A percentile compares a stretch with the other conserved stretches of the same genome.
Evolutionary conservation across 2,888 invertebrate species (phyloP).

Genomic region (Limnephilus marmoratus): DNA sequence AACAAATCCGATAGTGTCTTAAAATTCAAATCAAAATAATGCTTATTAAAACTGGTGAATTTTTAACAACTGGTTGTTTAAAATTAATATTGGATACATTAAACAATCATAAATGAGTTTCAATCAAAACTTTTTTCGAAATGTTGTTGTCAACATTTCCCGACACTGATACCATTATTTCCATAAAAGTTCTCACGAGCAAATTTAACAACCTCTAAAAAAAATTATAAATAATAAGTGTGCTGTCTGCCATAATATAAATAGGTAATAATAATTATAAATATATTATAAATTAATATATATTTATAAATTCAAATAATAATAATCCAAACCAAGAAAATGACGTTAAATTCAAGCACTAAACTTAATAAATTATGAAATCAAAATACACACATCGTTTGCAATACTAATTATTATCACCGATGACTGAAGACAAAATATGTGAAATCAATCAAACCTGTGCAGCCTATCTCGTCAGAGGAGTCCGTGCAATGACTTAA

Average conservation of each 20-base stretch:
- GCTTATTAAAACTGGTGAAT: too few relatives aligned
- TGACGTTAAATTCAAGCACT: neutral
- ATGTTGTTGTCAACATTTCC: neutral
- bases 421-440: slow-evolving; percentile 13
- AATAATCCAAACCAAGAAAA: neutral
- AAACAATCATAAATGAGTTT: neutral
- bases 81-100: neutral
- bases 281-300: neutral
- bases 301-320: neutral
- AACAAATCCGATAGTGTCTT: too few relatives aligned
- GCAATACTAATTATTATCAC: neutral
- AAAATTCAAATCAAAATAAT: too few relatives aligned
- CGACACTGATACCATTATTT: neutral
- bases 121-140: neutral
- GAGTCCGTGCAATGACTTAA: slow-evolving; percentile 79
- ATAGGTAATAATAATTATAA: neutral
- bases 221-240: neutral
- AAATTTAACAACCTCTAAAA: neutral
- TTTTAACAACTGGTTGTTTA: neutral
- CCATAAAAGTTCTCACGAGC: neutral
- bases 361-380: neutral
- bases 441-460: slow-evolving; percentile 48
- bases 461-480: slow-evolving; percentile 77
- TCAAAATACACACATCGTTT: too few relatives aligned
- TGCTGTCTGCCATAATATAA: neutral